These are phyloP conservation scores for Sebastes hopkinsi DNA, from an alignment of 2,797 vertebrate genomes.

Conservation along the genomic window DNA sequence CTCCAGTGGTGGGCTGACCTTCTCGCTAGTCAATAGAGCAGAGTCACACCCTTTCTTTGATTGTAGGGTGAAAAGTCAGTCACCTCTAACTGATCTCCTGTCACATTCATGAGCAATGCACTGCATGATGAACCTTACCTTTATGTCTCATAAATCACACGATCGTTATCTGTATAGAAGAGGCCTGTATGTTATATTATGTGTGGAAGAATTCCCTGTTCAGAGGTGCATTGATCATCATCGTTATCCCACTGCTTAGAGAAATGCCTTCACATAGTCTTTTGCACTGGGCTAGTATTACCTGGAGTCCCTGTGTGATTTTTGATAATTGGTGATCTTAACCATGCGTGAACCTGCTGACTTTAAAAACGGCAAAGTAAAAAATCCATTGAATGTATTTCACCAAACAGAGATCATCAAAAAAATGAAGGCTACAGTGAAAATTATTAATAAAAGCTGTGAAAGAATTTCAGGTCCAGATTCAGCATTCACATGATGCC, in stretches of 20 bases:
- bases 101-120: conserved; percentile 9
- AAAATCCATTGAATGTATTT: not conserved
- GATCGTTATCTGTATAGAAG: not conserved
- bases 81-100: not conserved
- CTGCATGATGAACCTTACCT: not conserved
- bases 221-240: not conserved
- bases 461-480: not conserved
- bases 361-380: not conserved
- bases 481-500: not conserved
- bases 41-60: conserved; percentile 20
- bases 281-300: not conserved
- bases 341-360: not conserved
- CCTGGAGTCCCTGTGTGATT: not conserved
- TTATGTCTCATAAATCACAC: conserved; percentile 21
- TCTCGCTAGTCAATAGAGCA: conserved; percentile 22
- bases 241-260: not conserved
- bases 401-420: not conserved
- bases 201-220: not conserved
- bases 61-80: conserved; percentile 16
- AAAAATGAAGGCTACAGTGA: not conserved
- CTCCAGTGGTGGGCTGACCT: conserved; percentile 37
- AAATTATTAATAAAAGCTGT: not conserved
- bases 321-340: not conserved
- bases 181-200: not conserved
- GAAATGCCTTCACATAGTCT: not conserved